Base-by-base conservation (phyloP, 1,140 invertebrate genomes). In the Chionoecetes opilio region DNA sequence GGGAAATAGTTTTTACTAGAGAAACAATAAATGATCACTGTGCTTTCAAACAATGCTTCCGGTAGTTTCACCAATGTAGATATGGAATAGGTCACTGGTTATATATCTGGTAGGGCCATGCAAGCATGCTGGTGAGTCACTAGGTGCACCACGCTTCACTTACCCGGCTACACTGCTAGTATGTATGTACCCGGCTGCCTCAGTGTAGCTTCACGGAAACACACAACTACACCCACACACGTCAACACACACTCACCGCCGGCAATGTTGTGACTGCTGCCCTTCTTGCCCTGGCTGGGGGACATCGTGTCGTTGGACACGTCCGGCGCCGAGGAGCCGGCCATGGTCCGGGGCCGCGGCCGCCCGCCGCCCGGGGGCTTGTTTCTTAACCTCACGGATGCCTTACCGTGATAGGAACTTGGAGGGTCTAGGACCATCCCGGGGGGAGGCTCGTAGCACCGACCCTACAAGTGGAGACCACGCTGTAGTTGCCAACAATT, bases 261-360 rank as follows among this genome's bases (percentile, higher is more conserved):
- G 34, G 94, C 96, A 34, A 96, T 89, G 90, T 96, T 96, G 26
- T 96, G 96, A 11, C 93, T 91, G 94, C 96, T 96, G 86, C 96
- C 96, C 63, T 94, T 96, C 86, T 94, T 96, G 82, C 93, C 87
- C 35, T 85, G 82, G 38, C 94, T 94, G 35, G 95, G 92, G 35
- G 84, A 82, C 3, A 93, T 86, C 11, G 75, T 63, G 21, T 90
- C 41, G 29, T 95, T 93, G 29, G 87, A 37, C 9, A 86, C 93
- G 14, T 91, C 93, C n/a, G 91, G 86, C 14, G 88, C 85, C 2
- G 95, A 95, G 35, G 95, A 90, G 31, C 92, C 95, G 53, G 95
- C 93, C 96, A 96, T 96, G 31, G 96, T 96, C 75, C 95, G 95
- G 26, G 96, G 96, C n/a, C 96, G 93, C 8, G 96, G 96, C 35